Percentiles rank a stretch among this genome's conserved stretches.
phyloP scores from a whole-genome alignment of 2,113 vertebrate genomes.

The Spheniscus mendiculus region DNA sequence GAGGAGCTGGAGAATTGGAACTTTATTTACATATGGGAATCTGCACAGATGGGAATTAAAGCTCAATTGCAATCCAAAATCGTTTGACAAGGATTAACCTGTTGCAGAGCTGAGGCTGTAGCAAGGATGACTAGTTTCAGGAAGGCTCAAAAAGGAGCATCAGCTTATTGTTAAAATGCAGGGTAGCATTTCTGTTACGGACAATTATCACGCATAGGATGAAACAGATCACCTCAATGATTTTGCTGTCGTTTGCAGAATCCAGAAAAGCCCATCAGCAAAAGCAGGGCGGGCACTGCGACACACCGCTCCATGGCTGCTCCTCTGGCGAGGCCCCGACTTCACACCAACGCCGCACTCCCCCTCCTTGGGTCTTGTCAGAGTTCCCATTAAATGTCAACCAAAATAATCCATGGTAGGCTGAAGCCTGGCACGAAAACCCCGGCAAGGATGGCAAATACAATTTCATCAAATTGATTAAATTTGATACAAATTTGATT shows the following conservation, averaged over 20 bases:
- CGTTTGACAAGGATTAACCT: background rate
- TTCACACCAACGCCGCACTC: rapidly evolving
- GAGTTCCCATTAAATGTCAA: background rate
- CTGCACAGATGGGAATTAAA: background rate
- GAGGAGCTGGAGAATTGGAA: background rate
- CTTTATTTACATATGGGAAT: background rate
- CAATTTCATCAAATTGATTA: background rate
- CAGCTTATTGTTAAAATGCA: background rate
- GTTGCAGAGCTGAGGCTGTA: background rate
- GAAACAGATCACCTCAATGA: background rate
- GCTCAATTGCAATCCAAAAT: background rate
- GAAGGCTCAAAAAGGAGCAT: background rate
- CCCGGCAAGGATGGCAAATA: rapidly evolving
- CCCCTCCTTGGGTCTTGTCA: background rate
- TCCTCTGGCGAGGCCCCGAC: background rate
- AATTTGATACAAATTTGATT: background rate
- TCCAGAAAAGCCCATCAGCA: background rate
- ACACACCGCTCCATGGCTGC: background rate
- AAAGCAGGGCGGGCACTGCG: background rate
- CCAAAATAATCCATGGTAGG: background rate
- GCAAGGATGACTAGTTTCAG: background rate
- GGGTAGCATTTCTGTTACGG: background rate
- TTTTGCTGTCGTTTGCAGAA: background rate
- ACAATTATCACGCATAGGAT: background rate
- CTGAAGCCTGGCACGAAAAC: background rate